A percentile compares a stretch with the other conserved stretches of the same genome.
Conservation (phyloP, 2,797 vertebrate species). For the Agapornis canus region DNA sequence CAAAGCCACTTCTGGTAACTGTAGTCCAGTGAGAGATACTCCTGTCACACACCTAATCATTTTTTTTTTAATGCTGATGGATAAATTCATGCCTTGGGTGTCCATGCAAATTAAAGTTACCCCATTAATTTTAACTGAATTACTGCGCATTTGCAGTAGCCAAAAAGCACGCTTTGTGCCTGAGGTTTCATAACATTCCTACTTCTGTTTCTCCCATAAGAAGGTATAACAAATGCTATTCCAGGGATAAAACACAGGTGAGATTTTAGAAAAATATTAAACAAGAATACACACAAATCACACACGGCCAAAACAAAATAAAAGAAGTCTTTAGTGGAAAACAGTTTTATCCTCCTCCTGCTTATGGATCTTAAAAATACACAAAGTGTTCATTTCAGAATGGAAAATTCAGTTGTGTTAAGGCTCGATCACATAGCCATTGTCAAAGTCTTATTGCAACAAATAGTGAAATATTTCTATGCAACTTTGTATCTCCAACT, state of each 20-base stretch:
- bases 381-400: constrained; percentile 57
- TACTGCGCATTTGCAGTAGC: neutral
- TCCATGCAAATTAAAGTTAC: neutral
- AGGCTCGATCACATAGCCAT: constrained; percentile 62
- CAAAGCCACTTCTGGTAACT: neutral
- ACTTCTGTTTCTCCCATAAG: neutral
- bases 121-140: neutral
- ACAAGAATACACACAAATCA: constrained; percentile 70
- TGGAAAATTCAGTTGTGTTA: constrained; percentile 63
- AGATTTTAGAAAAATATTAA: constrained; percentile 21
- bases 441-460: constrained; percentile 63
- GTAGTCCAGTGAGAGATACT: neutral
- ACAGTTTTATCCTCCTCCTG: constrained; percentile 65
- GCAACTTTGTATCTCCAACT: constrained; percentile 58
- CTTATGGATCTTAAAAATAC: constrained; percentile 70
- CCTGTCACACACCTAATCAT: neutral
- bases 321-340: constrained; percentile 77
- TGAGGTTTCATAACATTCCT: neutral
- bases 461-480: constrained; percentile 56
- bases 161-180: neutral
- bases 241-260: neutral
- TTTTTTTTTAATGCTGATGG: neutral
- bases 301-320: constrained; percentile 73
- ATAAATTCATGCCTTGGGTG: neutral
- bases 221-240: neutral